Base-by-base conservation (phyloP, 2,888 invertebrate species). In the Cecidostiba fungosa region DNA sequence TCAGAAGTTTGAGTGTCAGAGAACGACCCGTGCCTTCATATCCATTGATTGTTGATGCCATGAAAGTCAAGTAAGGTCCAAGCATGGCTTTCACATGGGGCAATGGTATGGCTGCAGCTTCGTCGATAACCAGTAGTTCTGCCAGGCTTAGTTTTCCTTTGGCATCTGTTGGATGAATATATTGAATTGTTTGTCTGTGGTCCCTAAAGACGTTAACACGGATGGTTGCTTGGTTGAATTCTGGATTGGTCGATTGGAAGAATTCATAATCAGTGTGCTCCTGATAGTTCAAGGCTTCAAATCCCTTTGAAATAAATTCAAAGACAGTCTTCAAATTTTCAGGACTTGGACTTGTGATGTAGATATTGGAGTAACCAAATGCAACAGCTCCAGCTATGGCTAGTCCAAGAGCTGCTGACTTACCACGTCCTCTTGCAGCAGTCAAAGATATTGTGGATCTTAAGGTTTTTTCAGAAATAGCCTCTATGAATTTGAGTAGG, bases 21-120 rank as follows among this genome's bases (percentile, higher is more conserved):
- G 99, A 99, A 14, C 99, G 95, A 0, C 99, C 99, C 0, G 99
- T 99, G 81, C 99, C 99, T 94, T 99, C 99, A 92, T 99, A 99
- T 93, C 99, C 99, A 91, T 99, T 98, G 69, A 99, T 97, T 0
- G 99, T 99, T 0, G 99, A 99, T 0, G 99, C 97, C 92, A 99
- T 95, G 92, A 99, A 98, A 16, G 98, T 97, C 54, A 99, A 95
- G 90, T 99, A 99, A 0, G 99, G 98, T 0, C 97, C 97, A 84
- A 98, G 94, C 93, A 99, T 97, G 1, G 96, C 96, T 88, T 98
- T 97, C 0, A 99, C 99, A 90, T 97, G 96, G 0, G 98, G 97
- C 85, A 99, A 94, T 0, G 99, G 99, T 89, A 99, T 99, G 10
- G 99, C 99, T 0, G 99, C 99, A 1, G 99, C 99, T 94, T 99